Evolutionary conservation across 2,797 vertebrate genomes (phyloP), one percentile per base, ranked within the genome.

Genomic region (Phyllotis vaccarum): DNA sequence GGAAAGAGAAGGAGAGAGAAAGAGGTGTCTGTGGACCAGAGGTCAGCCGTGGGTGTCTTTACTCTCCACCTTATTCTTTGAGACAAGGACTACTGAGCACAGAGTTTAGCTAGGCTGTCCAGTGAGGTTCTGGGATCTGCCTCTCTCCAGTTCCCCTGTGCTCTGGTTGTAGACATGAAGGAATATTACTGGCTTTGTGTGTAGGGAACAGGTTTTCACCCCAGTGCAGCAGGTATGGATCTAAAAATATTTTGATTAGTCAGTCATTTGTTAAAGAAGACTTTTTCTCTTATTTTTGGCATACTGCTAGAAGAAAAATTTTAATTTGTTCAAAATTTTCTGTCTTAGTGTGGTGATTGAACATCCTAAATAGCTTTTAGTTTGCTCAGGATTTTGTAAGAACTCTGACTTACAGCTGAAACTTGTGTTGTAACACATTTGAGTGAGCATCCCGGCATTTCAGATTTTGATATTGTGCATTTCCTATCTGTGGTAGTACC

Each of bases 161-260:
- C n/a, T 72, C 37, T 5, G 22, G 64, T 37, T 19, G 29, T 2
- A 72, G 16, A 40, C 8, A 7, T 29, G 68, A 40, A 27, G 27
- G n/a, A 10, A 31, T 34, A 19, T 87, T 22, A 19, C 40, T 58
- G 54, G 37, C 10, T 22, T 74, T 74, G 86, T 17, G 54, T 43
- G 10, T 58, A 74, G 13, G 37, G 10, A 6, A 56, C 37, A 58
- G 86, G 49, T 43, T 27, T 43, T 74, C 27, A 72, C 5, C 24
- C 52, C 29, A 52, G 58, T 64, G 40, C 29, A 58, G 34, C 22
- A 89, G 29, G 43, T 24, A 66, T 95, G 46, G 7, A 10, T 92
- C 29, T 29, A 92, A 89, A 92, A 87, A 40, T 27, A 78, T 81
- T 87, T 89, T 92, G 29, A 49, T 81, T 6, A 83, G 75, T 89